These are phyloP conservation scores for Chouioia cunea DNA, from an alignment of 2,888 invertebrate genomes.

Conservation along the genomic window DNA sequence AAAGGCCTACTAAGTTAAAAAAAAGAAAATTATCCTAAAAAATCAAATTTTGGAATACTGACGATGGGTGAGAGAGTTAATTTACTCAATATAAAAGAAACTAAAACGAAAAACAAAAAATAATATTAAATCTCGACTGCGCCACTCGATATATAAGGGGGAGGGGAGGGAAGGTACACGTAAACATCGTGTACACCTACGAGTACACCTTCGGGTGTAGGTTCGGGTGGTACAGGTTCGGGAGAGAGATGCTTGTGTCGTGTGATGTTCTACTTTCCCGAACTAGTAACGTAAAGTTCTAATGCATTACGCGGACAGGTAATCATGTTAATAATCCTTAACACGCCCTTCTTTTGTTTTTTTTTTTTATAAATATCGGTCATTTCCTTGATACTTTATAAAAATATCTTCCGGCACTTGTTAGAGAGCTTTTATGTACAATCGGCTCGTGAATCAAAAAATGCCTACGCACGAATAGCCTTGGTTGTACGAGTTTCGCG, in stretches of 20 bases:
- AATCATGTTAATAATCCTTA: too few species aligned
- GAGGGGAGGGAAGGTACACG: too few species aligned
- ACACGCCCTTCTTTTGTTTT: too few species aligned
- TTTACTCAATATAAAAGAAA: conserved; percentile 58
- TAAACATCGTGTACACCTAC: too few species aligned
- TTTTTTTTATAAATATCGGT: conserved; percentile 47
- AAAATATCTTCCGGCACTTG: conserved; percentile 61
- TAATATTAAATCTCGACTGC: conserved; percentile 58
- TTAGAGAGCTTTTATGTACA: conserved; percentile 58
- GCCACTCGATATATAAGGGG: too few species aligned
- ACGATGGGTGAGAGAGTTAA: conserved; percentile 46
- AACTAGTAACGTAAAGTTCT: too few species aligned
- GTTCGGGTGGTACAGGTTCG: too few species aligned
- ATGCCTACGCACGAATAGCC: conserved; percentile 10
- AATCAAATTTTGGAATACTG: conserved; percentile 66
- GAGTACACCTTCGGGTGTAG: too few species aligned
- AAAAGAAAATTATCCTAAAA: conserved; percentile 36
- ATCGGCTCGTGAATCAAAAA: neutral
- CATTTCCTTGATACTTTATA: conserved; percentile 62
- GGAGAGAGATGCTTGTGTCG: too few species aligned
- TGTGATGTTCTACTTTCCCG: too few species aligned
- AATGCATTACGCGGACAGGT: too few species aligned
- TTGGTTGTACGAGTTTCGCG: conserved; percentile 41
- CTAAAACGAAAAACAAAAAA: conserved; percentile 56
- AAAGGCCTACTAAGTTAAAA: conserved; percentile 47